Evolutionary conservation across 2,888 invertebrate species (phyloP).

Genomic region (Nemotelus pantherinus): DNA sequence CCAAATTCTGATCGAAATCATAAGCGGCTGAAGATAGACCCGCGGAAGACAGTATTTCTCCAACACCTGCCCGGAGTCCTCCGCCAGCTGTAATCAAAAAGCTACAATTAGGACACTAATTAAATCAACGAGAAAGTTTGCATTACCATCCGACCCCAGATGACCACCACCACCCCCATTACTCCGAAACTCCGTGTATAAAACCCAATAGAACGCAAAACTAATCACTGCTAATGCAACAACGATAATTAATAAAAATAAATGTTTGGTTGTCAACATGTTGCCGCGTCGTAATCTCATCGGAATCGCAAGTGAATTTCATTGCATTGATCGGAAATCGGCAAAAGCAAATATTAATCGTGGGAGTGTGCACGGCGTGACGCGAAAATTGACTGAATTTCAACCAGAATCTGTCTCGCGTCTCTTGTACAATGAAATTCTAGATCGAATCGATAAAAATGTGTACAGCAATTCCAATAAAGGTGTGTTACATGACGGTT

Average conservation of each 20-base stretch:
- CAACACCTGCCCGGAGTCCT: slow-evolving; percentile 20
- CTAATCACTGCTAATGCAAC: slow-evolving; percentile 56
- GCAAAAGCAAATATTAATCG: not conserved
- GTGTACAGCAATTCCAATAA: slow-evolving; percentile 6
- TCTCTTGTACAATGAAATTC: no score
- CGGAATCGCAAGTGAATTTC: slow-evolving; percentile 48
- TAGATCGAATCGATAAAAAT: no score
- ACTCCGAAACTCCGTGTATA: slow-evolving; percentile 57
- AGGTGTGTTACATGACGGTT: slow-evolving; percentile 36
- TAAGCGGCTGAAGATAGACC: not conserved
- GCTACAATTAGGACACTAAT: not conserved
- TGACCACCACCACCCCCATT: slow-evolving; percentile 49
- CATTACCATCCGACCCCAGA: not conserved
- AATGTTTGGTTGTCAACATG: slow-evolving; percentile 60
- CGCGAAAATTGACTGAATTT: not conserved
- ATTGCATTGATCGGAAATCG: slow-evolving; percentile 15
- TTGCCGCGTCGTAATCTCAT: slow-evolving; percentile 56
- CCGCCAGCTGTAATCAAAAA: slow-evolving; percentile 17
- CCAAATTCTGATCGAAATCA: slow-evolving; percentile 71
- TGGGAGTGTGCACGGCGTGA: not conserved
- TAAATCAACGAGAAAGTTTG: not conserved
- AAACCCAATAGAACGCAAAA: slow-evolving; percentile 59
- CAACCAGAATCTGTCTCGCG: no score
- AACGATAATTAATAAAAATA: slow-evolving; percentile 58
- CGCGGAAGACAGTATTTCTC: not conserved